phyloP scores from a whole-genome alignment of 2,113 vertebrate genomes.

The Tragelaphus imberbis region DNA sequence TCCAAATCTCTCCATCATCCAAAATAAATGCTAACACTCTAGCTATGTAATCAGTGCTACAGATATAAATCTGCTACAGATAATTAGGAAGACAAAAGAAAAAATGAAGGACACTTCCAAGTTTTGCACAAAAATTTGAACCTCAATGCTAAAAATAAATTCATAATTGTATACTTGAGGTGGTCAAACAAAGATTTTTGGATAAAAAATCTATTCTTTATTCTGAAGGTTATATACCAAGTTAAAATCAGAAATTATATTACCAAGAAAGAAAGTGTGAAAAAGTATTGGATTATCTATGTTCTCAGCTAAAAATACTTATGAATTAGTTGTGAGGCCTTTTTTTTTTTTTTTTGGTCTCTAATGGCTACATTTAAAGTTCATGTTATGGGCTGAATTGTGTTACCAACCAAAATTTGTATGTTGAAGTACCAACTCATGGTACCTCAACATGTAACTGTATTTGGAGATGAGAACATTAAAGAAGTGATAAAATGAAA shows the following conservation, averaged over 20 bases:
- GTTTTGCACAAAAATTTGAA: background rate
- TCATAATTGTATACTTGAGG: background rate
- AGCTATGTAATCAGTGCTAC: background rate
- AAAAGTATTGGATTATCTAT: background rate
- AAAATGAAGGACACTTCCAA: background rate
- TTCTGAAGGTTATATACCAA: background rate
- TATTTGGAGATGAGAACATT: background rate
- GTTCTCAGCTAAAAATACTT: background rate
- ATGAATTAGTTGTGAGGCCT: background rate
- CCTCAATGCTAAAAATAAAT: background rate
- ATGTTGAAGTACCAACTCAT: background rate
- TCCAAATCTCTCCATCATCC: background rate
- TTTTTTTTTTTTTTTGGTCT: background rate
- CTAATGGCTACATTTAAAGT: background rate
- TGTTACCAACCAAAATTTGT: background rate
- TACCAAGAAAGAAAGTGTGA: background rate
- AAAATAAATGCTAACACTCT: background rate
- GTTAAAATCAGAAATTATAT: background rate
- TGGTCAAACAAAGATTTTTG: background rate
- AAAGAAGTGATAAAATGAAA: background rate
- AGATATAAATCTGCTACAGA: background rate
- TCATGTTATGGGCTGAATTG: background rate
- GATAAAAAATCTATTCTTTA: background rate
- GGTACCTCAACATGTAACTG: background rate
- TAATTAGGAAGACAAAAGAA: background rate